Evolutionary conservation across 1,140 invertebrate species (phyloP), one percentile per base, ranked within the genome.

Genomic region (Caerostris darwini): DNA sequence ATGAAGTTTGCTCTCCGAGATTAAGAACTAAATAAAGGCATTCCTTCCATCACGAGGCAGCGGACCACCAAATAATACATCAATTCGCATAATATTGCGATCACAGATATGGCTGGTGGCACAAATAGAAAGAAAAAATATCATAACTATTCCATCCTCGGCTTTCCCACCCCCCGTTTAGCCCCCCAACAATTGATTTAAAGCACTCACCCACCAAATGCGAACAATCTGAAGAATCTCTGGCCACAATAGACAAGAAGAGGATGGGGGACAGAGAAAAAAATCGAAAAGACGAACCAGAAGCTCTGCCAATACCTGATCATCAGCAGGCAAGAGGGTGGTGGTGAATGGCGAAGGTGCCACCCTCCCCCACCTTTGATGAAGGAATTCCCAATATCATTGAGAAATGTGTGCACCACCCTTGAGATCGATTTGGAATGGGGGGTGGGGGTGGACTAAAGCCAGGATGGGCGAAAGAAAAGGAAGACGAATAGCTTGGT

Each of bases 361-460:
- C 10, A 19, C 69, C 53, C 89, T n/a, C 56, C 88, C 89, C 59
- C 86, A 19, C 89, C 56, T 59, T 54, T 81, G 77, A 85, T 67
- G 59, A 54, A 92, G 90, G 90, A 92, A 92, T 92, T 92, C 90
- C 90, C 89, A 91, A 93, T 93, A 87, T 93, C 82, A 93, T 93
- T 93, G 83, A 93, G 92, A 93, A 93, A 93, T 87, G 67, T 77
- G 69, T 77, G 56, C 61, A 59, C 61, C 64, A n/a, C 34, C 69
- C 90, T 53, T 61, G 58, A 92, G 89, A 90, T 90, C 89, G 90
- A 92, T 92, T 81, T 58, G 53, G 56, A 50, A 34, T 54, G 89
- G 53, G n/a, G 19, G 34, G 64, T 7, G 17, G 69, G 69, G 34
- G 19, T 12, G 50, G 34, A 50, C n/a, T n/a, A n/a, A n/a, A n/a